Evolutionary conservation across 2,888 invertebrate species (phyloP).

Genomic region (Agrochola circellaris): DNA sequence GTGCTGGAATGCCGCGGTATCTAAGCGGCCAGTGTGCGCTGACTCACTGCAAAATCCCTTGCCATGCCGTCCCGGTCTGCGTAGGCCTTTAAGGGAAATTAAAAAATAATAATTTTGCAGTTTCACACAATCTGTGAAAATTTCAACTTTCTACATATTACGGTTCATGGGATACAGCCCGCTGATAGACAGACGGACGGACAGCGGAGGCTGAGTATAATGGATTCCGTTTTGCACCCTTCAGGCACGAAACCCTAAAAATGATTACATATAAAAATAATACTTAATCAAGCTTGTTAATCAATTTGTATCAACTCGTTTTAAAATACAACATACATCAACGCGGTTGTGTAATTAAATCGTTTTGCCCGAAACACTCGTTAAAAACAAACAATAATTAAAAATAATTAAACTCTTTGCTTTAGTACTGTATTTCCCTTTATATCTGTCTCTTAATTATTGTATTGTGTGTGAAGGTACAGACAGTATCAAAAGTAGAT

Average conservation of each 20-base stretch:
- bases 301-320: neutral
- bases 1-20: no score
- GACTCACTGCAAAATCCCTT: no score
- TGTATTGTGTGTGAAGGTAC: conserved; percentile 8
- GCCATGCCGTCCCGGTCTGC: no score
- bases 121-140: no score
- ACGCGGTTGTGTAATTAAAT: conserved; percentile 6
- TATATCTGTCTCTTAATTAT: conserved; percentile 12
- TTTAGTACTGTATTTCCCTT: neutral
- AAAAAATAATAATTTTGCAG: no score
- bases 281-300: conserved; percentile 1
- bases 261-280: neutral
- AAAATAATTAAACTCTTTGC: neutral
- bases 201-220: no score
- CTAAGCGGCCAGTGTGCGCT: no score
- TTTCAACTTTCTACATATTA: no score
- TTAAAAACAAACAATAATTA: conserved; percentile 30
- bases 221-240: no score
- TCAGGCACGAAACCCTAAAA: neutral
- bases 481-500: neutral
- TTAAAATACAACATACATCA: conserved; percentile 14
- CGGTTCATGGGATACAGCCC: no score
- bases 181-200: no score
- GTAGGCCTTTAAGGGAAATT: no score
- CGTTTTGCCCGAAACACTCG: conserved; percentile 11